Conservation (phyloP, 2,888 invertebrate species). For the Macrophya alboannulata region DNA sequence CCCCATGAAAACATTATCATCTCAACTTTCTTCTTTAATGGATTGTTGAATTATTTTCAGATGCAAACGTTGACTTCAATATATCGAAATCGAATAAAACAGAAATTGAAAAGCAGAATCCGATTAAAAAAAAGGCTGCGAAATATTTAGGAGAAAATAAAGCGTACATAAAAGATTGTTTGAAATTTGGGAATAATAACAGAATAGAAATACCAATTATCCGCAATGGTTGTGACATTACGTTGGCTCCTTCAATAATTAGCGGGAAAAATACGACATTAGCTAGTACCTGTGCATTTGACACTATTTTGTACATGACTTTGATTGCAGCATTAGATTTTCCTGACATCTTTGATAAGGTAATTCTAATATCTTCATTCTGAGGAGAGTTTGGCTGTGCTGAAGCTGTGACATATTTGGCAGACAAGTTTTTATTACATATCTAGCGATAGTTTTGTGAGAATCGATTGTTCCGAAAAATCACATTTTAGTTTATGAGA, state of each 20-base stretch:
- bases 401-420: background rate
- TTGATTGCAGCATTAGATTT: conserved; percentile 28
- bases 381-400: background rate
- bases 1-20: conserved; percentile 16
- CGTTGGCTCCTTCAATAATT: conserved; percentile 19
- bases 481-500: background rate
- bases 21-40: background rate
- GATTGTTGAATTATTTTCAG: conserved; percentile 17
- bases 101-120: conserved; percentile 13
- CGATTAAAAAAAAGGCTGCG: background rate
- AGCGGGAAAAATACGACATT: conserved; percentile 12
- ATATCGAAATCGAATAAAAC: background rate
- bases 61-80: conserved; percentile 22
- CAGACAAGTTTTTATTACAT: background rate
- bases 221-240: conserved; percentile 8
- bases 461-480: background rate
- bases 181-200: conserved; percentile 1
- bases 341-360: conserved; percentile 21
- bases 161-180: conserved; percentile 5
- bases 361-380: background rate
- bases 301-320: conserved; percentile 33
- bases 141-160: conserved; percentile 30
- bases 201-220: conserved; percentile 12
- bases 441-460: background rate
- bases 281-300: conserved; percentile 21